Base-by-base conservation (phyloP, 2,797 vertebrate species). In the Cyprinodon diabolis region DNA sequence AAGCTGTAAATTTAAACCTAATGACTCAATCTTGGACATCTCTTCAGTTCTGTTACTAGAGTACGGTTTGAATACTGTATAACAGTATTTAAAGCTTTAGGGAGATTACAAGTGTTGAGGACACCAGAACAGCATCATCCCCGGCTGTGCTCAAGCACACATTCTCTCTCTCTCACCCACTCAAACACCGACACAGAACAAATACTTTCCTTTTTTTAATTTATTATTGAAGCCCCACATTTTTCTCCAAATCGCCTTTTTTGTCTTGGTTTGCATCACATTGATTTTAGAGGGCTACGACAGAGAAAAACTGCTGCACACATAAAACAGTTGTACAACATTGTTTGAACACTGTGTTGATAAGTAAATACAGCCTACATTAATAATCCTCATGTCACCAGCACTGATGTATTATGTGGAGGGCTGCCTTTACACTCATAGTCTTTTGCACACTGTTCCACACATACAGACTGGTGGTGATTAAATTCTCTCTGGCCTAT, bases 401-500 rank as follows among this genome's bases (percentile, higher is more conserved):
- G 83, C 25, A 69, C 80, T 89, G 79, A 66, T 90, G 81, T 84
- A 88, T 90, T 83, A 89, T 90, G 75, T 77, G 85, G 68, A 78
- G 68, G 49, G 57, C 45, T 68, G 63, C 81, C 56, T 2, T 73
- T 60, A 78, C 57, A 78, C 75, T 66, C 37, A 72, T 66, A 82
- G 67, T 71, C 58, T 75, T 63, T 67, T 71, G 76, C 76, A 75
- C 79, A 79, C 76, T 80, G 68, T 80, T 87, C 75, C 81, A 85
- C 76, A 75, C 70, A 79, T 72, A 78, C 72, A 83, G 90, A 89
- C 91, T 93, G 91, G 94, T 96, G 94, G 92, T 97, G 96, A 98
- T 97, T 97, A 96, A 96, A 96, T 96, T 96, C 95, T 95, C 94
- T 90, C 92, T 87, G 93, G 93, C 94, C 94, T 95, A 95, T 95